Percentiles rank a stretch among this genome's conserved stretches.
Conservation (phyloP, 2,888 invertebrate species). For the Apeira syringaria region DNA sequence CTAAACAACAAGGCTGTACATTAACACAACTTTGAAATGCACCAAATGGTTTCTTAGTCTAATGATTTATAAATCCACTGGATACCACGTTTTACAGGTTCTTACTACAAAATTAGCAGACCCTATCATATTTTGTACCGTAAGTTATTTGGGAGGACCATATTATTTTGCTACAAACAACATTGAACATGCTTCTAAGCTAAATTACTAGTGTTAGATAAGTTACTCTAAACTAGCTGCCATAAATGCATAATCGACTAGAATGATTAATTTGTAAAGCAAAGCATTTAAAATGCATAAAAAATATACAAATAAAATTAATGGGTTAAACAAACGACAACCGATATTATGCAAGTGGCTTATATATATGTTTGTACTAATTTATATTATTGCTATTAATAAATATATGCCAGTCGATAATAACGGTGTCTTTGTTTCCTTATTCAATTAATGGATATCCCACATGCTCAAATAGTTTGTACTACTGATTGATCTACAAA, state of each 20-base stretch:
- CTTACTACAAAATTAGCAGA: conserved; percentile 1
- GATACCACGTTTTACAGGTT: not conserved
- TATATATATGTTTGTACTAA: conserved; percentile 43
- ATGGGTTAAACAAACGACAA: conserved; percentile 37
- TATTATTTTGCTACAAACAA: conserved; percentile 7
- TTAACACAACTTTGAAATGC: conserved; percentile 41
- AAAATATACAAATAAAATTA: conserved; percentile 33
- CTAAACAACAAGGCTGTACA: conserved; percentile 46
- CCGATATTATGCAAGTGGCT: conserved; percentile 46
- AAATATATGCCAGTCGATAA: conserved; percentile 44
- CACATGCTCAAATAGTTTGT: conserved; percentile 25
- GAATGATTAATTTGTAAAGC: conserved; percentile 50
- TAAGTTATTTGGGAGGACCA: not conserved
- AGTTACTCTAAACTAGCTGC: conserved; percentile 22
- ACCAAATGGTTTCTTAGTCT: conserved; percentile 27
- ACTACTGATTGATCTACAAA: conserved; percentile 36
- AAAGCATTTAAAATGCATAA: conserved; percentile 57
- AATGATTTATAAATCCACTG: conserved; percentile 18
- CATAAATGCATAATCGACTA: conserved; percentile 42
- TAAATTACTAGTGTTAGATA: conserved; percentile 33
- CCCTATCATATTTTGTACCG: conserved; percentile 5
- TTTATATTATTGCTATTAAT: conserved; percentile 43
- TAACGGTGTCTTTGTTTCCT: conserved; percentile 6
- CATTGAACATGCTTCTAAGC: conserved; percentile 24
- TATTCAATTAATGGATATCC: conserved; percentile 45